A percentile compares a stretch with the other conserved stretches of the same genome.
Conservation (phyloP, 1,140 invertebrate species). For the Penaeus indicus region DNA sequence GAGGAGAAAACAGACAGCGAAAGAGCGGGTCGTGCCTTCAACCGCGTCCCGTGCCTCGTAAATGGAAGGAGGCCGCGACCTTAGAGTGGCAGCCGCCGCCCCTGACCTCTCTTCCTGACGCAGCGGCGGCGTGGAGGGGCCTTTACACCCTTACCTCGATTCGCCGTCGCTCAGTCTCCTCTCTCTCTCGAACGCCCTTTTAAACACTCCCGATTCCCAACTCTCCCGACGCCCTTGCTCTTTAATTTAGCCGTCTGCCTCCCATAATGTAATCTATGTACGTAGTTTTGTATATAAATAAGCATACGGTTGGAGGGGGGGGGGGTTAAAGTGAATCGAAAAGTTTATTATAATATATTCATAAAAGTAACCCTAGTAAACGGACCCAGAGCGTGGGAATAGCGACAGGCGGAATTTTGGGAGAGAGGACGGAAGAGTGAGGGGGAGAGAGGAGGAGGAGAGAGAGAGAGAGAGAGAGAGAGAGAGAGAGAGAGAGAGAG, state of each 20-base stretch:
- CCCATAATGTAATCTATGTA: too few species aligned
- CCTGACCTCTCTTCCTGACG: constrained; percentile 4
- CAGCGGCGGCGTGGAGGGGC: not conserved
- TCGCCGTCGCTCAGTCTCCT: too few species aligned
- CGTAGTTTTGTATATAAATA: not conserved
- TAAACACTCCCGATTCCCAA: too few species aligned
- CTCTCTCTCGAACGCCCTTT: too few species aligned
- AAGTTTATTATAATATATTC: constrained; percentile 59
- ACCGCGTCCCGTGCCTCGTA: constrained; percentile 6
- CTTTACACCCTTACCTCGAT: too few species aligned
- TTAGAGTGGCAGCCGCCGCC: not conserved
- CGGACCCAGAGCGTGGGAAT: constrained; percentile 53
- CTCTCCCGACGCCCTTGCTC: too few species aligned
- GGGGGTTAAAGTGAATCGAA: not conserved
- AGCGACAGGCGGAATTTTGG: constrained; percentile 4
- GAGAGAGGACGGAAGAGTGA: not conserved
- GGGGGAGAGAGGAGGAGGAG: not conserved
- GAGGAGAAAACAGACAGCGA: constrained; percentile 11
- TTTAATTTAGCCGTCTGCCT: too few species aligned
- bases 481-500: not conserved
- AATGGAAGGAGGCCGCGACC: constrained; percentile 25
- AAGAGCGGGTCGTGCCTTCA: not conserved
- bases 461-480: not conserved
- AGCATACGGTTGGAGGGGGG: not conserved
- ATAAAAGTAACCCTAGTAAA: constrained; percentile 53